A percentile compares a stretch with the other conserved stretches of the same genome.
phyloP scores from a whole-genome alignment of 2,113 vertebrate species.

The Psittacus erithacus region DNA sequence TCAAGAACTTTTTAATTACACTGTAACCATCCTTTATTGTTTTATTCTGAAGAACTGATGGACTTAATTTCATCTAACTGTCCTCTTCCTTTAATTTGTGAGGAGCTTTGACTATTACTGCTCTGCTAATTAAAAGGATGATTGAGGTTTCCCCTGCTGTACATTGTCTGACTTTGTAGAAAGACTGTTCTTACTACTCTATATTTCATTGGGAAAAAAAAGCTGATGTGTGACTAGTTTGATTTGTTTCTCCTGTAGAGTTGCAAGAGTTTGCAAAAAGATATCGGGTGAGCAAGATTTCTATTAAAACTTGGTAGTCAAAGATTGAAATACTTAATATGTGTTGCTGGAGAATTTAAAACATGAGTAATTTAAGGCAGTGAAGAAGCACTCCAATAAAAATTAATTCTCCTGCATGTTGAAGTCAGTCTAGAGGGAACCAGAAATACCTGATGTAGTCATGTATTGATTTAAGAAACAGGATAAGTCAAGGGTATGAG shows the following conservation, averaged over 20 bases:
- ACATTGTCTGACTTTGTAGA: conserved; percentile 19
- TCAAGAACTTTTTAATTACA: conserved; percentile 40
- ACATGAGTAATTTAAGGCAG: conserved; percentile 63
- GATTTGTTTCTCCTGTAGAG: conserved; percentile 56
- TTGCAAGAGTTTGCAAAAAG: conserved; percentile 53
- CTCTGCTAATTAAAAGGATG: conserved; percentile 59
- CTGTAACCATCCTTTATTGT: neutral
- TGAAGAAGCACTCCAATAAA: conserved; percentile 42
- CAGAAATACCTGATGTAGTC: conserved; percentile 72
- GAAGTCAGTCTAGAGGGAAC: conserved; percentile 64
- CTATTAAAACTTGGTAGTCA: conserved; percentile 64
- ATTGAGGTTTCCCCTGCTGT: conserved; percentile 40
- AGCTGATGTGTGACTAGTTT: neutral
- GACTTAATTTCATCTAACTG: conserved; percentile 36
- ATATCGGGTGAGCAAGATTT: conserved; percentile 53
- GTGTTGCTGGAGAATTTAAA: conserved; percentile 63
- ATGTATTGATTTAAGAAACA: conserved; percentile 75
- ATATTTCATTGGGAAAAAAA: conserved; percentile 31
- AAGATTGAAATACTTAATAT: conserved; percentile 66
- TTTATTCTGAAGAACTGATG: conserved; percentile 28
- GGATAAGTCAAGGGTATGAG: conserved; percentile 70
- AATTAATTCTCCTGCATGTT: conserved; percentile 70
- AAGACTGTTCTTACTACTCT: neutral
- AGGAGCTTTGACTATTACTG: conserved; percentile 14
- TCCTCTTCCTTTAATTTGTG: conserved; percentile 39